These are phyloP conservation scores for Stigmatopora nigra DNA, from an alignment of 2,113 vertebrate species.

Conservation along the genomic window DNA sequence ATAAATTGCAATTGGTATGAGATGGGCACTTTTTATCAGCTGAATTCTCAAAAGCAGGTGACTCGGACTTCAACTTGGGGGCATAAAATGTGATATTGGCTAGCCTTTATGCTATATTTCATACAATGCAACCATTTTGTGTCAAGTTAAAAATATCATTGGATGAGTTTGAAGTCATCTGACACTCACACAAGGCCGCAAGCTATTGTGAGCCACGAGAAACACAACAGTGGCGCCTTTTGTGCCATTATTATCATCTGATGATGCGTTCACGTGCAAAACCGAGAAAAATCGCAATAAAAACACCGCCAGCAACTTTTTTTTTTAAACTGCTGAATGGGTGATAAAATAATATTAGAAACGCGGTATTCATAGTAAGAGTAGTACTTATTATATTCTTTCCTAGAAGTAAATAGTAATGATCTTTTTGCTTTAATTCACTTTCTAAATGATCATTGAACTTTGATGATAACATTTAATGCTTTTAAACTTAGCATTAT, in stretches of 20 bases:
- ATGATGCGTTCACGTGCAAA: conserved; percentile 37
- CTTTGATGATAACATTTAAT: too few relatives aligned
- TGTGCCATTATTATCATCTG: conserved; percentile 31
- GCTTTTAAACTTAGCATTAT: too few relatives aligned
- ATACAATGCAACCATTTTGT: background rate
- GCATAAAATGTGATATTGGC: background rate
- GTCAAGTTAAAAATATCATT: background rate
- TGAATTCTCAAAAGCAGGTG: too few relatives aligned
- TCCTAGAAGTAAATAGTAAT: too few relatives aligned
- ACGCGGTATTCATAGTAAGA: too few relatives aligned
- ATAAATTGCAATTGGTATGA: too few relatives aligned
- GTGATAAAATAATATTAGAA: background rate
- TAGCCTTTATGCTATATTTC: background rate
- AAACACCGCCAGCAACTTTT: background rate
- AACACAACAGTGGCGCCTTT: conserved; percentile 28
- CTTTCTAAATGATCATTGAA: too few relatives aligned
- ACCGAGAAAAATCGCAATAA: background rate
- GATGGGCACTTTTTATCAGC: too few relatives aligned
- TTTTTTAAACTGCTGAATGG: background rate
- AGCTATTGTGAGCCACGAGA: conserved; percentile 29
- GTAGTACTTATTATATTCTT: too few relatives aligned
- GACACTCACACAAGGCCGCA: conserved; percentile 13
- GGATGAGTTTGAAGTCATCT: background rate
- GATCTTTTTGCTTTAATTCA: too few relatives aligned
- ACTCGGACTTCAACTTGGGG: too few relatives aligned